Evolutionary conservation across 2,797 vertebrate species (phyloP).

Genomic region (Danio kyathit): DNA sequence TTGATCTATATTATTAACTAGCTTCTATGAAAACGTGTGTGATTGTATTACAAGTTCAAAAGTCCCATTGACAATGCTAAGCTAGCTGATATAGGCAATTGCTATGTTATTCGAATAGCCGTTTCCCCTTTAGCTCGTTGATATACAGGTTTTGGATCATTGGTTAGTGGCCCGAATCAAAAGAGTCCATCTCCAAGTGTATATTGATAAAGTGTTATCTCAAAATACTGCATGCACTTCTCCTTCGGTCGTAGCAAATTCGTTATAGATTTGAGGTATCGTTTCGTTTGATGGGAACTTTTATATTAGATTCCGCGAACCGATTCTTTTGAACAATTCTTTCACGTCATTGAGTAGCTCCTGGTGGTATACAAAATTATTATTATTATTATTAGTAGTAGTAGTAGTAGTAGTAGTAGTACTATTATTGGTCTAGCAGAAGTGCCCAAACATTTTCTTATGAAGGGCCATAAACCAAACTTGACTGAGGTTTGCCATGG

Average conservation of each 20-base stretch:
- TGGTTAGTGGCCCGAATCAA: background rate
- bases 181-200: background rate
- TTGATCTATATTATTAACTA: background rate
- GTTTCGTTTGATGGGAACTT: background rate
- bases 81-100: background rate
- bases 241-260: background rate
- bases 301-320: background rate
- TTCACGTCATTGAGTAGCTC: background rate
- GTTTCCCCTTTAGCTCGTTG: background rate
- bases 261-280: background rate
- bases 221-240: background rate
- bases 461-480: too few species aligned
- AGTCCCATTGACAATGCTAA: background rate
- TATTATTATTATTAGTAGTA: too few species aligned
- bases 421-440: too few species aligned
- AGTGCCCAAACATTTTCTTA: too few species aligned
- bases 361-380: too few species aligned
- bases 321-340: conserved; percentile 3
- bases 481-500: too few species aligned
- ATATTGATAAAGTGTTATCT: too few species aligned
- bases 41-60: background rate
- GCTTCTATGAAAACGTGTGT: background rate
- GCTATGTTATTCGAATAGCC: background rate
- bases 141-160: background rate
- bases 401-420: too few species aligned